phyloP scores from a whole-genome alignment of 2,888 invertebrate genomes.

The Tachina fera region DNA sequence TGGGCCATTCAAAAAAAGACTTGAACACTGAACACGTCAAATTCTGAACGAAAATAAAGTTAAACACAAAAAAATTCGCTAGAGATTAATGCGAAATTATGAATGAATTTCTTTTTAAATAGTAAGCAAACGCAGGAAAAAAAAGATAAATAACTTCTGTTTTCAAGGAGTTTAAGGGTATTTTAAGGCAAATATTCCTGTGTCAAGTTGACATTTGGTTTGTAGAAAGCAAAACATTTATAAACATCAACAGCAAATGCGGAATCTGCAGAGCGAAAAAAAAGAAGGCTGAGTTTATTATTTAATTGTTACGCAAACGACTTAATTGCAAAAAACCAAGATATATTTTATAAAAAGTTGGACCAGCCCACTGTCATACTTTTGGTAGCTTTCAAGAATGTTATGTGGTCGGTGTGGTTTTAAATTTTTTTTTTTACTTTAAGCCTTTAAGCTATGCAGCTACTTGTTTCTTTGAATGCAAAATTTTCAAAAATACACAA shows the following conservation, averaged over 20 bases:
- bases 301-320: constrained; percentile 83
- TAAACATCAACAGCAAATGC: constrained; percentile 13
- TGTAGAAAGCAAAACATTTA: constrained; percentile 35
- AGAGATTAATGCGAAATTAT: constrained; percentile 67
- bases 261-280: neutral
- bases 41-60: neutral
- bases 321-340: constrained; percentile 79
- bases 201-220: constrained; percentile 61
- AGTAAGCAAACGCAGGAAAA: neutral
- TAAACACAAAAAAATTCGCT: constrained; percentile 40
- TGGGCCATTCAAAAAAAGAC: neutral
- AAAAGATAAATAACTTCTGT: constrained; percentile 62
- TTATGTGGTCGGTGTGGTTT: constrained; percentile 17
- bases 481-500: constrained; percentile 16
- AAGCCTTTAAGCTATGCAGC: constrained; percentile 38
- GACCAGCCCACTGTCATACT: constrained; percentile 68
- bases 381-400: constrained; percentile 27
- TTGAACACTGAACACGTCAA: constrained; percentile 27
- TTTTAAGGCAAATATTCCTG: constrained; percentile 21
- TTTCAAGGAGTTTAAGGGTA: neutral
- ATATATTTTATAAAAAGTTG: constrained; percentile 70
- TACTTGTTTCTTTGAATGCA: constrained; percentile 60
- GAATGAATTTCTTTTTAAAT: constrained; percentile 63
- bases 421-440: neutral
- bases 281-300: constrained; percentile 75